These are phyloP conservation scores for Listronotus oregonensis DNA, from an alignment of 1,140 invertebrate species.

Conservation along the genomic window DNA sequence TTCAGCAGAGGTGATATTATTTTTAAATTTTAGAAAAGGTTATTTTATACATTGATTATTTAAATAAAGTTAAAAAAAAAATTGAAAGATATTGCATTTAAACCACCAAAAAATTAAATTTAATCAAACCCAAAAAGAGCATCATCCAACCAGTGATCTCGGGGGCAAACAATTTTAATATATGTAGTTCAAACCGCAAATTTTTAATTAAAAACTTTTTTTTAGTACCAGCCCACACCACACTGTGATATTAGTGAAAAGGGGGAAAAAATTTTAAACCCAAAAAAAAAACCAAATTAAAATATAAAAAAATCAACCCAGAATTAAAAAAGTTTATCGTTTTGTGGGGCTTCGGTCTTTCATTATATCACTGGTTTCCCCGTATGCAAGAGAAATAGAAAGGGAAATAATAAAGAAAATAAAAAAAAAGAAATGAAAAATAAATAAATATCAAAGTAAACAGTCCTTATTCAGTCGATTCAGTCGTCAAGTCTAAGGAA, in stretches of 20 bases:
- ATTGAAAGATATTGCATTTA: too few species aligned
- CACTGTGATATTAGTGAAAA: not conserved
- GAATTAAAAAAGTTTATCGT: conserved; percentile 98
- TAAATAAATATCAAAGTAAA: conserved; percentile 7
- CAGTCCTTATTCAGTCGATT: not conserved
- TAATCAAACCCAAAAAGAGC: too few species aligned
- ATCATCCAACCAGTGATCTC: too few species aligned
- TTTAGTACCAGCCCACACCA: conserved; percentile 9
- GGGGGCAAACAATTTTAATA: too few species aligned
- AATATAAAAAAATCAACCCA: conserved; percentile 71
- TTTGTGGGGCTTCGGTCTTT: conserved; percentile 95
- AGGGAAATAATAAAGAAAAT: conserved; percentile 74
- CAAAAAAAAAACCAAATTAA: conserved; percentile 37
- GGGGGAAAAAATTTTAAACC: conserved; percentile 13
- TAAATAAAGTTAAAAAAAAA: too few species aligned
- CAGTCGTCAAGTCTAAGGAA: not conserved
- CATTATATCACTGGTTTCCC: conserved; percentile 99
- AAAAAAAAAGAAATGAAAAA: conserved; percentile 32
- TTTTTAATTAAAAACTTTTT: not conserved
- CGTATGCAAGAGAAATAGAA: conserved; percentile 99
- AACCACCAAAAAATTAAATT: too few species aligned
- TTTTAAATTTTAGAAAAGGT: too few species aligned
- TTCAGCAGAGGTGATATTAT: too few species aligned
- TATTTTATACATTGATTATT: too few species aligned
- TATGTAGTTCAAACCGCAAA: too few species aligned